These are phyloP conservation scores for Blastobasis adustella DNA, from an alignment of 2,888 invertebrate genomes.

Conservation along the genomic window DNA sequence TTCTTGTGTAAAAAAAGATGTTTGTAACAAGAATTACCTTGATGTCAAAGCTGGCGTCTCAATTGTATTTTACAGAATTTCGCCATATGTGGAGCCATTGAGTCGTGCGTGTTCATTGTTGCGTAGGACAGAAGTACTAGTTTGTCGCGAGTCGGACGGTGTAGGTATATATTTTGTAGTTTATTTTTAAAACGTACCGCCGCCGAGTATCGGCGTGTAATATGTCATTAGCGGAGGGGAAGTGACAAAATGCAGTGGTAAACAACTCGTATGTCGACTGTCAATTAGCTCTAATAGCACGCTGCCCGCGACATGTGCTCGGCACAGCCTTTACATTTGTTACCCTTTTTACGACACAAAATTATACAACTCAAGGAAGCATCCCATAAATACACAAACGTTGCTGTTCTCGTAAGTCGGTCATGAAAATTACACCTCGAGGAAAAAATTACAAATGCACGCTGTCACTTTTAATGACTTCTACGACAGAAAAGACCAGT, in stretches of 20 bases:
- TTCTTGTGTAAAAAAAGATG: no score
- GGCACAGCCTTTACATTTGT: constrained; percentile 51
- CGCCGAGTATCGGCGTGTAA: constrained; percentile 30
- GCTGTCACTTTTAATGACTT: no score
- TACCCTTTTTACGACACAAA: constrained; percentile 56
- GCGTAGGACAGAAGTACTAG: no score
- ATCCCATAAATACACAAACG: not conserved
- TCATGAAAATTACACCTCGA: no score
- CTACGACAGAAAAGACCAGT: no score
- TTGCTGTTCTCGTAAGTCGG: no score
- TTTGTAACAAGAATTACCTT: no score
- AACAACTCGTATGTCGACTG: constrained; percentile 53
- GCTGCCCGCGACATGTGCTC: constrained; percentile 57
- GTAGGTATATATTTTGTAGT: constrained; percentile 27
- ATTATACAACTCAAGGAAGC: constrained; percentile 33
- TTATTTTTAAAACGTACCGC: constrained; percentile 45
- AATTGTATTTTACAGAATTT: no score
- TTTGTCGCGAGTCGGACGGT: not conserved
- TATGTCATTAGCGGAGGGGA: constrained; percentile 56
- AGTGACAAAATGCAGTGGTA: constrained; percentile 65
- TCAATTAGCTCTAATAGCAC: constrained; percentile 63
- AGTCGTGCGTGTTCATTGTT: no score
- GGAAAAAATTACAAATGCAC: no score
- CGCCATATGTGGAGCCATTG: no score
- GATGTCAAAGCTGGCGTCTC: no score